Evolutionary conservation across 2,888 invertebrate species (phyloP), one percentile per base, ranked within the genome.

Genomic region (Polydrusus tereticollis): DNA sequence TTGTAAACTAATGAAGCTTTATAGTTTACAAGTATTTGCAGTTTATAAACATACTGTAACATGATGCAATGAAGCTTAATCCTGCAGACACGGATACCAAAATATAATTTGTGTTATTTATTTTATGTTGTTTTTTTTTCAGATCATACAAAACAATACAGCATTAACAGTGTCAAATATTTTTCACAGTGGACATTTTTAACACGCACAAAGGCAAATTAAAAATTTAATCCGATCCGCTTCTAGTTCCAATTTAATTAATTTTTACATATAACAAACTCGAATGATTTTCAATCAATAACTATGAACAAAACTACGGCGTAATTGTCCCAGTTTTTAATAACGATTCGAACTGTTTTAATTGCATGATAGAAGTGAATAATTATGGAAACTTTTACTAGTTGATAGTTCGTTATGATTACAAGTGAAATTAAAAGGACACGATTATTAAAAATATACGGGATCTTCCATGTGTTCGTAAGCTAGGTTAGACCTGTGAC

Each of bases 221-320:
- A 45, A 29, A 45, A 62, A 62, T 45, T 62, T 62, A 62, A 62
- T 62, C 60, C 60, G 14, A 45, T 43, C 43, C 45, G 14, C 60
- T 45, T 10, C 43, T 45, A 14, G 60, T 62, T 45, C 29, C 41
- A 60, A 43, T 62, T 62, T 62, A 62, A 62, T 62, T 62, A 62
- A 62, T 62, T 62, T 62, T 43, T 38, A 45, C 60, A 45, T 62
- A 62, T 62, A 62, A 45, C 60, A 43, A 62, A 45, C 29, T 62
- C 14, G 45, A 45, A 21, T 16, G 60, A 62, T 62, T 38, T 59
- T 38, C 21, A 20, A 62, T 62, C 60, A 45, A 62, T 62, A 62
- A 41, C 38, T 59, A 59, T 59, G 41, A 41, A 59, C 59, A 59
- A 59, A 59, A 38, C 20, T 38, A 20, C 59, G 59, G 2, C n/a